These are phyloP conservation scores for Conus canariensis DNA, from an alignment of 2,888 invertebrate genomes.

Conservation along the genomic window DNA sequence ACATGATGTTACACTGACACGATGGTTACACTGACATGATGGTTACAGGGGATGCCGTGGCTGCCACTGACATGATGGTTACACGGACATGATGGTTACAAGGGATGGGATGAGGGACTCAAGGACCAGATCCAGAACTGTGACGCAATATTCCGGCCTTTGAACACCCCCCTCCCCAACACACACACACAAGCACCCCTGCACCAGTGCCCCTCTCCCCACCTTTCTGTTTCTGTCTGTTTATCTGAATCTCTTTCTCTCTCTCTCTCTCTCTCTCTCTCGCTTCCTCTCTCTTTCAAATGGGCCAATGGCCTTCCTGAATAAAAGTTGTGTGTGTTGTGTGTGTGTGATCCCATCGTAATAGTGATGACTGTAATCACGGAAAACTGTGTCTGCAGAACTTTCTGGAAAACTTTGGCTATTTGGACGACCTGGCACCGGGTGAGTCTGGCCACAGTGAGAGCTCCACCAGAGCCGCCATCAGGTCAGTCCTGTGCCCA, in stretches of 20 bases:
- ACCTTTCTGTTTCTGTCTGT: conserved; percentile 15
- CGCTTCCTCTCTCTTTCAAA: background rate
- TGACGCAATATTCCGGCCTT: background rate
- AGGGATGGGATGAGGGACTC: background rate
- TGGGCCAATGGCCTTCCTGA: background rate
- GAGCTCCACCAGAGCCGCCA: conserved; percentile 55
- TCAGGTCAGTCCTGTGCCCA: conserved; percentile 48
- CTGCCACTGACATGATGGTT: too few relatives aligned
- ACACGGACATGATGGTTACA: too few relatives aligned
- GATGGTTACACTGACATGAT: too few relatives aligned
- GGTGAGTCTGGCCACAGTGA: conserved; percentile 56
- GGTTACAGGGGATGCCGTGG: too few relatives aligned
- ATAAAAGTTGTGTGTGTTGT: too few relatives aligned
- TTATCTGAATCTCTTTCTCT: background rate
- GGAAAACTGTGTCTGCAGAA: conserved; percentile 52
- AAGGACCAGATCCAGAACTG: background rate
- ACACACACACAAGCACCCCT: background rate
- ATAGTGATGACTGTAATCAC: background rate
- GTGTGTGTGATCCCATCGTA: too few relatives aligned
- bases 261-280: background rate
- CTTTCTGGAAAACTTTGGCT: conserved; percentile 71
- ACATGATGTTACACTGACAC: too few relatives aligned
- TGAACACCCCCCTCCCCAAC: background rate
- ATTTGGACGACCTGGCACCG: conserved; percentile 57
- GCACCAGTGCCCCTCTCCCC: background rate